Conservation (phyloP, 64 coral and sea anemone species). For the Stichodactyla helianthus region DNA sequence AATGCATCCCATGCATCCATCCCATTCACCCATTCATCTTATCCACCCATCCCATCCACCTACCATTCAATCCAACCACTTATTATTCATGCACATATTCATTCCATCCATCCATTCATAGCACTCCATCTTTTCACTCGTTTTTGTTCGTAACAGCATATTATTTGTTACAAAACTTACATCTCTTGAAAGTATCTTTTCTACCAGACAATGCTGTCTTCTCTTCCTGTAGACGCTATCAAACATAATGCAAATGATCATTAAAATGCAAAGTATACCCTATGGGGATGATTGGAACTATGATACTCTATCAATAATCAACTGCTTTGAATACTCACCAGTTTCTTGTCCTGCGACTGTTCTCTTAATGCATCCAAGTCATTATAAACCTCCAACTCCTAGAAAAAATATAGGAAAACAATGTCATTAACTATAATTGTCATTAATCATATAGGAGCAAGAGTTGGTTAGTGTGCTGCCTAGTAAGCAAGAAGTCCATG, state of each 20-base stretch:
- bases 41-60: neutral
- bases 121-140: neutral
- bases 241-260: neutral
- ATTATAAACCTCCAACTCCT: constrained; percentile 81
- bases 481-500: too few relatives aligned
- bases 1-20: neutral
- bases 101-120: neutral
- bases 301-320: neutral
- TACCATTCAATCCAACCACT: neutral
- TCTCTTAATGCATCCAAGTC: constrained; percentile 79
- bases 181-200: constrained; percentile 79
- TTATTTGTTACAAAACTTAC: constrained; percentile 44
- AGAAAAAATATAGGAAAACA: neutral
- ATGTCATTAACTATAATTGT: neutral
- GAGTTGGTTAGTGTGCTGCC: too few relatives aligned
- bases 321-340: constrained; percentile 31
- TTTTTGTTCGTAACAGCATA: too few relatives aligned
- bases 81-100: neutral
- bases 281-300: neutral
- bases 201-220: constrained; percentile 54
- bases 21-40: neutral
- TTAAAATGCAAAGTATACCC: neutral
- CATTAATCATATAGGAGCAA: too few relatives aligned
- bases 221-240: constrained; percentile 74
- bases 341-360: constrained; percentile 83